phyloP scores from a whole-genome alignment of 1,140 invertebrate genomes.

The Orussus abietinus region DNA sequence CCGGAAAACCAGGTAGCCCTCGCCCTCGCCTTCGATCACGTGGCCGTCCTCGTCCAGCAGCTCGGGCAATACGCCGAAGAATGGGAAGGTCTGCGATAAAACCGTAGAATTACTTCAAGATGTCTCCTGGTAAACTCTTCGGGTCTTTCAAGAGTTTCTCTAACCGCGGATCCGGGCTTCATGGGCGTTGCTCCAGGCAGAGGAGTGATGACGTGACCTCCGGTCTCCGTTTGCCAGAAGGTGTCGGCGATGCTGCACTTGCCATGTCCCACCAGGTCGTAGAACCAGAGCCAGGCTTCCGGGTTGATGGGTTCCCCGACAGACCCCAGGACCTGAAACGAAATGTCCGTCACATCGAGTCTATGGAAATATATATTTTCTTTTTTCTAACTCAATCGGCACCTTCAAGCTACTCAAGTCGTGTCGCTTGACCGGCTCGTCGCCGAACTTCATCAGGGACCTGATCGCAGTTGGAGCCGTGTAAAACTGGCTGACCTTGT shows the following conservation, averaged over 20 bases:
- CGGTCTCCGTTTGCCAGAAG: conserved; percentile 99
- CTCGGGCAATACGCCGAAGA: conserved; percentile 90
- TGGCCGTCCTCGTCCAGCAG: conserved; percentile 85
- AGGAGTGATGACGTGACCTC: conserved; percentile 90
- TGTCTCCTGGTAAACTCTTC: no score
- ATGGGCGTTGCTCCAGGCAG: conserved; percentile 91
- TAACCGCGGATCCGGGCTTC: conserved; percentile 95
- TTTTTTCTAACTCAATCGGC: no score
- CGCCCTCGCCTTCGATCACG: conserved; percentile 81
- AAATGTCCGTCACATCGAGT: neutral
- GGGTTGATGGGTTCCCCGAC: conserved; percentile 98
- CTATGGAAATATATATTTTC: neutral
- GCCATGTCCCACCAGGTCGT: conserved; percentile 77
- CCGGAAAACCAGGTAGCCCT: conserved; percentile 91
- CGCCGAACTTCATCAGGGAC: conserved; percentile 91
- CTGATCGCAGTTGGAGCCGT: conserved; percentile 97
- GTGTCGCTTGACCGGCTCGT: conserved; percentile 68
- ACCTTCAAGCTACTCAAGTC: conserved; percentile 54
- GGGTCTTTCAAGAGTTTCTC: no score
- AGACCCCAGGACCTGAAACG: conserved; percentile 82
- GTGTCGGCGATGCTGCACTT: conserved; percentile 93
- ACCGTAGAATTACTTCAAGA: no score
- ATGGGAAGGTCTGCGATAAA: conserved; percentile 84
- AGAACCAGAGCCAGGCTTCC: conserved; percentile 98
- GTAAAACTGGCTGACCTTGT: conserved; percentile 95